phyloP scores from a whole-genome alignment of 2,797 vertebrate species.

The Cichlasoma orientale region DNA sequence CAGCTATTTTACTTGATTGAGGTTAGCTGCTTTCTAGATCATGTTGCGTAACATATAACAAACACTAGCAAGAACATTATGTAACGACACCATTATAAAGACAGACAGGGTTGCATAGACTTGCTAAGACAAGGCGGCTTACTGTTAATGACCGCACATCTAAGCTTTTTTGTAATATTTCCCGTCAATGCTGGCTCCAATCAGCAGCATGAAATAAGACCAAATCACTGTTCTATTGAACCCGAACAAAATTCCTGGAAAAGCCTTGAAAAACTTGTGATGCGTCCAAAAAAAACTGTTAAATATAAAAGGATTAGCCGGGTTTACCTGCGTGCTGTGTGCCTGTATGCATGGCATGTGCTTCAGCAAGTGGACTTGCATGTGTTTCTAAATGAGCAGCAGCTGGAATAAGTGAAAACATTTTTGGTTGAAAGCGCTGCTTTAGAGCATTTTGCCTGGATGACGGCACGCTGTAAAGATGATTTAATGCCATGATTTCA shows the following conservation, averaged over 20 bases:
- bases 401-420: conserved; percentile 29
- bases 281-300: conserved; percentile 30
- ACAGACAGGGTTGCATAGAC: conserved; percentile 11
- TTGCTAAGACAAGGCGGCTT: conserved; percentile 24
- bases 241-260: conserved; percentile 17
- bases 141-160: conserved; percentile 34
- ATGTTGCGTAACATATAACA: conserved; percentile 12
- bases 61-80: background rate
- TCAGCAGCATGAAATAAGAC: conserved; percentile 17
- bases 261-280: conserved; percentile 15
- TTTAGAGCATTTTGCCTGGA: conserved; percentile 35
- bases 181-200: conserved; percentile 11
- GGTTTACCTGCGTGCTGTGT: conserved; percentile 20
- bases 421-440: conserved; percentile 19
- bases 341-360: conserved; percentile 4
- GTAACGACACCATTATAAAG: conserved; percentile 19
- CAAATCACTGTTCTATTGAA: conserved; percentile 14
- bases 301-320: conserved; percentile 19
- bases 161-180: conserved; percentile 6
- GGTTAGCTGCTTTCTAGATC: conserved; percentile 1
- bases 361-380: conserved; percentile 19
- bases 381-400: conserved; percentile 30
- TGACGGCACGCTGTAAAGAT: conserved; percentile 33
- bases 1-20: background rate
- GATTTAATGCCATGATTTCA: conserved; percentile 28